Percentiles rank a stretch among this genome's conserved stretches.
Conservation (phyloP, 2,888 invertebrate species). For the Epinotia demarniana region DNA sequence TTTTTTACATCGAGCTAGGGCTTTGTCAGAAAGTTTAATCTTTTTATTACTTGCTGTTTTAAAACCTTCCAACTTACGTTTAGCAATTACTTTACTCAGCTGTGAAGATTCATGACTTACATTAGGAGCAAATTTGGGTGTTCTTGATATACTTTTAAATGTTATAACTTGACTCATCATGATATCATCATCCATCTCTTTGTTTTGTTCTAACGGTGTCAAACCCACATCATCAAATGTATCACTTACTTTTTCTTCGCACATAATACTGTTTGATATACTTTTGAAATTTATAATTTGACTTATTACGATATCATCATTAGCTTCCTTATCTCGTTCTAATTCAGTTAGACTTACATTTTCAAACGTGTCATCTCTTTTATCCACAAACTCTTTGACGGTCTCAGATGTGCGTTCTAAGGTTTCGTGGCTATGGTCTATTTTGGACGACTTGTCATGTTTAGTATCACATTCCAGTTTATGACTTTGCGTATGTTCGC, state of each 20-base stretch:
- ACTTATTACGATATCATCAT: conserved; percentile 4
- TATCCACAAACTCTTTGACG: neutral
- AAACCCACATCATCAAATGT: neutral
- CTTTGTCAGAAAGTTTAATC: conserved; percentile 59
- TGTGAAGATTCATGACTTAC: conserved; percentile 46
- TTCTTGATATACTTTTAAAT: conserved; percentile 16
- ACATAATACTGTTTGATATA: conserved; percentile 3
- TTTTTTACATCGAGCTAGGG: conserved; percentile 53
- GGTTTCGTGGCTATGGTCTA: neutral
- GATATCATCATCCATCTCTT: conserved; percentile 2
- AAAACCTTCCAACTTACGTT: conserved; percentile 57
- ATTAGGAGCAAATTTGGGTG: conserved; percentile 38
- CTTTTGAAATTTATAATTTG: conserved; percentile 5
- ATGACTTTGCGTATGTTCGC: neutral
- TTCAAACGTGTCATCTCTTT: neutral
- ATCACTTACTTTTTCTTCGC: neutral
- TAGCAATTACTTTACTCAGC: neutral
- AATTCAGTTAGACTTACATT: neutral
- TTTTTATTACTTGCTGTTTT: conserved; percentile 67
- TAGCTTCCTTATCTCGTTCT: neutral
- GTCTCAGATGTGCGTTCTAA: neutral
- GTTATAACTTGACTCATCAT: conserved; percentile 4
- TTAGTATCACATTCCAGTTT: neutral
- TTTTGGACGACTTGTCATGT: neutral
- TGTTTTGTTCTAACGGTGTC: neutral